Base-by-base conservation (phyloP, 2,888 invertebrate species). In the Acanthosepion pharaonis region DNA sequence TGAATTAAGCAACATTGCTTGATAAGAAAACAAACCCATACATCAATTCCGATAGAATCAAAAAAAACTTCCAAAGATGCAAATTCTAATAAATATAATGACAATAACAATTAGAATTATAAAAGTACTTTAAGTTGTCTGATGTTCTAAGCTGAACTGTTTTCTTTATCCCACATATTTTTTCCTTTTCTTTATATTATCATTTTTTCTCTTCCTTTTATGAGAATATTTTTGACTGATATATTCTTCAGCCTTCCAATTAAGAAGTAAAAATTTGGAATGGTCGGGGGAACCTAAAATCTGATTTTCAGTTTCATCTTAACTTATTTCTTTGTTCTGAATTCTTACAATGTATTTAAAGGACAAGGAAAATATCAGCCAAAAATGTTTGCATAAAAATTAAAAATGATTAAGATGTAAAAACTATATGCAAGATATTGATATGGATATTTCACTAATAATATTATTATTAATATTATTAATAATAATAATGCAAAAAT, bases 51-150 rank as follows among this genome's bases (percentile, higher is more conserved):
- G 78, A n/a, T 33, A 9, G n/a, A 4, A 78, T 78, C 33, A 33
- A n/a, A n/a, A 78, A 78, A 78, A 78, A n/a, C 11, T 18, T n/a
- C n/a, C 11, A 33, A 33, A 78, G 78, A n/a, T n/a, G 78, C n/a
- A 78, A n/a, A n/a, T n/a, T n/a, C 78, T 78, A n/a, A 15, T n/a
- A 64, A 64, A 64, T 64, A 64, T 25, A 78, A n/a, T n/a, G 78
- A n/a, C n/a, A 78, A 78, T 78, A 78, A 78, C 78, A 78, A n/a
- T 78, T 78, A n/a, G n/a, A 78, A 78, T 78, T 78, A 78, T n/a
- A n/a, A 9, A 15, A 3, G 25, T 59, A 59, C 59, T 20, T 20
- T 5, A 59, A 20, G 20, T 23, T 20, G 59, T 59, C 59, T 59
- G 59, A 59, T 20, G 20, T 59, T 59, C 59, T 59, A 0, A 59